phyloP scores from a whole-genome alignment of 2,888 invertebrate species.

The Phengaris alcon region DNA sequence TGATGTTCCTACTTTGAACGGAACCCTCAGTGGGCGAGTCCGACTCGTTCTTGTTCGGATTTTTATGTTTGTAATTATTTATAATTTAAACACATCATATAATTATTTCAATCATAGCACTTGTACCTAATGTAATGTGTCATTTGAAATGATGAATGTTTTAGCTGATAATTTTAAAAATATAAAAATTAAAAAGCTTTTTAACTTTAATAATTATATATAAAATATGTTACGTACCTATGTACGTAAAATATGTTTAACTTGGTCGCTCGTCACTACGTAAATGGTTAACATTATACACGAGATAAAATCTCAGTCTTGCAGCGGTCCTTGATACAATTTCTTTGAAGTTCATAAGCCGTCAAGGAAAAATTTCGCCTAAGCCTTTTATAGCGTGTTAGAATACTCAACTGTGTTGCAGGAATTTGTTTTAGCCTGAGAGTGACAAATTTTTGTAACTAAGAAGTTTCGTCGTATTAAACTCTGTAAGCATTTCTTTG shows the following conservation, averaged over 20 bases:
- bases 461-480: neutral
- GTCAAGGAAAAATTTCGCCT: neutral
- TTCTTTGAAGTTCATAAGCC: constrained; percentile 16
- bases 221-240: neutral
- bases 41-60: no score
- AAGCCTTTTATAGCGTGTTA: neutral
- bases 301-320: constrained; percentile 13
- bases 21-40: no score
- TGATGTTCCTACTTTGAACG: no score
- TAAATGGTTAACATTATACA: constrained; percentile 9
- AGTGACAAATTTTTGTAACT: neutral
- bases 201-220: no score
- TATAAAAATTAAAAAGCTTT: no score
- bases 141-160: no score
- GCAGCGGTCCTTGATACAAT: constrained; percentile 10
- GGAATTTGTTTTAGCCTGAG: neutral
- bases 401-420: neutral
- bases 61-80: no score
- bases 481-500: no score
- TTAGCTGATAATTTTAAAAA: no score
- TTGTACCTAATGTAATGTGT: no score
- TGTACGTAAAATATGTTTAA: neutral
- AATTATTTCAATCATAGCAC: neutral
- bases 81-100: no score
- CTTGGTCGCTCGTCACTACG: neutral